Evolutionary conservation across 1,140 invertebrate species (phyloP), one percentile per base, ranked within the genome.

Genomic region (Calephelis nemesis): DNA sequence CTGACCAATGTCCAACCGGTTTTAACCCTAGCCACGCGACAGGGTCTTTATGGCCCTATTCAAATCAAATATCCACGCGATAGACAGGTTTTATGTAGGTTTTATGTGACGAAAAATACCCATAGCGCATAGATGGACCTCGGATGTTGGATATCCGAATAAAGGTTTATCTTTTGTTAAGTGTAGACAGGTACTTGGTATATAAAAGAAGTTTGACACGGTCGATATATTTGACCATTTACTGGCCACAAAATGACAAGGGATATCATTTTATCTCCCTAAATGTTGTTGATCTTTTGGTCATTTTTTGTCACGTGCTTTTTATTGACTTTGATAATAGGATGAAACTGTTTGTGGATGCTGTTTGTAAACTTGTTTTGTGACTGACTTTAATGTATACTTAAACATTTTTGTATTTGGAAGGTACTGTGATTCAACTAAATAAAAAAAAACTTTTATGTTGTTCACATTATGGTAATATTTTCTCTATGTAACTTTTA

Each of bases 1-100:
- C 74, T 86, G 83, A 82, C 85, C 85, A 88, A 87, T 87, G 69
- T 74, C 70, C 68, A 74, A 85, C 83, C 81, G 83, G 84, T 86
- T 83, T 72, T n/a, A 47, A 62, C 52, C 62, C 58, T 72, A 45
- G 60, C 66, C 63, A 67, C 42, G 42, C 54, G 47, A 63, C 63
- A 39, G 49, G 49, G 49, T 15, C 15, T 52, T 52, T 52, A 52
- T 52, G 2, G 13, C 15, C 5, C 49, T 15, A 52, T 52, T 52
- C 49, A 52, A 52, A 52, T 52, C 49, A 13, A 52, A 52, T 52
- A 15, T 60, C 50, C 72, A 71, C 68, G 72, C 58, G 68, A 12
- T 40, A 49, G 58, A 74, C 68, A 39, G 15, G 72, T 72, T 68
- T 67, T 13, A 50, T 50, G 49, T 50, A 39, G 15, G 72, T 72